Conservation (phyloP, 2,797 vertebrate genomes). For the Hylomyscus alleni region DNA sequence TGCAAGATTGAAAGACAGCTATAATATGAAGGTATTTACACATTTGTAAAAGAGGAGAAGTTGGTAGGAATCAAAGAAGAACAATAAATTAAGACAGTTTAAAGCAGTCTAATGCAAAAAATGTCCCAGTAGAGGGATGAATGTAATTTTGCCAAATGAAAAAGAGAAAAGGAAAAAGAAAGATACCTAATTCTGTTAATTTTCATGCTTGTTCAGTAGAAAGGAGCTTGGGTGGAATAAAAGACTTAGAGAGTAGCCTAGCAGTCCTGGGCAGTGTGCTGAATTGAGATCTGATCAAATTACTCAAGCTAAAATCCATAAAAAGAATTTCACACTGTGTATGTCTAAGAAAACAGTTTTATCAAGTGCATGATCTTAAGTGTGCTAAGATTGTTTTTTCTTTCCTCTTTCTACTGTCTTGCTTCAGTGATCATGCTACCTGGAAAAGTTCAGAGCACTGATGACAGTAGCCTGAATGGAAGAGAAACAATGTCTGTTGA, state of each 20-base stretch:
- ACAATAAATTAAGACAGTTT: constrained; percentile 56
- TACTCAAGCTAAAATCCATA: constrained; percentile 84
- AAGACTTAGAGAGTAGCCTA: constrained; percentile 66
- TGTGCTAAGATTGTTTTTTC: constrained; percentile 76
- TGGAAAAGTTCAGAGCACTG: constrained; percentile 41
- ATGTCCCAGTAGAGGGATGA: constrained; percentile 55
- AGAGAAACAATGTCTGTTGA: not conserved
- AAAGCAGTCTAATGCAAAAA: not conserved
- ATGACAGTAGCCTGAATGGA: constrained; percentile 25
- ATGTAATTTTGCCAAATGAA: constrained; percentile 59
- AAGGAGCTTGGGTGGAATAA: constrained; percentile 71
- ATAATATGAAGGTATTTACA: constrained; percentile 28
- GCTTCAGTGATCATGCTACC: constrained; percentile 62
- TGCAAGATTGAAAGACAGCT: constrained; percentile 49
- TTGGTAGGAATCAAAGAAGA: constrained; percentile 54
- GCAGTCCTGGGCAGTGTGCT: constrained; percentile 61
- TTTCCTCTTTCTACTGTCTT: constrained; percentile 73
- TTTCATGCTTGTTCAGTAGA: constrained; percentile 75
- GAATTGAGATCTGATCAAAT: constrained; percentile 83
- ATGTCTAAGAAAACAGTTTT: constrained; percentile 85
- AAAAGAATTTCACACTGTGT: constrained; percentile 87
- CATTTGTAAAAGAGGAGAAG: constrained; percentile 53
- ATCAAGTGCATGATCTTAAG: constrained; percentile 83
- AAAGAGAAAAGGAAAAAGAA: constrained; percentile 23
- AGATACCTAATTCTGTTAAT: constrained; percentile 80